Evolutionary conservation across 2,888 invertebrate genomes (phyloP).

Genomic region (Sesia bembeciformis): DNA sequence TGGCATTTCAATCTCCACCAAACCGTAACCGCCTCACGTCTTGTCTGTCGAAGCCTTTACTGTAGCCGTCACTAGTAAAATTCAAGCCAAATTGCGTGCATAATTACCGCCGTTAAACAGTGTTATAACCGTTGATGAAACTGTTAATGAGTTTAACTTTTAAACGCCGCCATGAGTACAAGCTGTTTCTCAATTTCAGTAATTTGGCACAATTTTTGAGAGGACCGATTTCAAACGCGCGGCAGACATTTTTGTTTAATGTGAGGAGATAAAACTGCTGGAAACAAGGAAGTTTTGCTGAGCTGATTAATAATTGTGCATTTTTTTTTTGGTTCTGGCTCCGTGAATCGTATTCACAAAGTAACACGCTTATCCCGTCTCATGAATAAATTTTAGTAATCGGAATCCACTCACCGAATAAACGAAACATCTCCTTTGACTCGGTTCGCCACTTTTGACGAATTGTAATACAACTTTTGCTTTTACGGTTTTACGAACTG

Average conservation of each 20-base stretch:
- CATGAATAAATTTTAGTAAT: too few species aligned
- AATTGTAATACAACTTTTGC: too few species aligned
- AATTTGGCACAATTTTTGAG: slow-evolving; percentile 57
- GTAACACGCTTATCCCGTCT: not conserved
- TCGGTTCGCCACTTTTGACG: too few species aligned
- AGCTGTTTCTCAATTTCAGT: slow-evolving; percentile 65
- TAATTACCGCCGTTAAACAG: slow-evolving; percentile 60
- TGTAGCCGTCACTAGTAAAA: slow-evolving; percentile 28
- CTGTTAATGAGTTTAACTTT: slow-evolving; percentile 65
- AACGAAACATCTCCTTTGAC: too few species aligned
- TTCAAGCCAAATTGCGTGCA: slow-evolving; percentile 55
- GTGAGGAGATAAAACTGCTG: not conserved
- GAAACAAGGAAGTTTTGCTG: too few species aligned
- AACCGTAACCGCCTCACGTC: too few species aligned
- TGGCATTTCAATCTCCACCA: too few species aligned
- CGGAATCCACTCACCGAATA: too few species aligned
- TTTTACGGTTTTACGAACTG: too few species aligned
- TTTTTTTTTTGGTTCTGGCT: not conserved
- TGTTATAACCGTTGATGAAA: slow-evolving; percentile 67
- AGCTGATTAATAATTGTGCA: too few species aligned
- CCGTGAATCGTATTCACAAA: not conserved
- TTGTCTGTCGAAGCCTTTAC: too few species aligned
- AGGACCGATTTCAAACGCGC: slow-evolving; percentile 4
- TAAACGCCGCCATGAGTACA: slow-evolving; percentile 62
- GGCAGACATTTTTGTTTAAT: not conserved